Evolutionary conservation across 2,797 vertebrate species (phyloP), one percentile per base, ranked within the genome.

Genomic region (Sebastiscus tertius): DNA sequence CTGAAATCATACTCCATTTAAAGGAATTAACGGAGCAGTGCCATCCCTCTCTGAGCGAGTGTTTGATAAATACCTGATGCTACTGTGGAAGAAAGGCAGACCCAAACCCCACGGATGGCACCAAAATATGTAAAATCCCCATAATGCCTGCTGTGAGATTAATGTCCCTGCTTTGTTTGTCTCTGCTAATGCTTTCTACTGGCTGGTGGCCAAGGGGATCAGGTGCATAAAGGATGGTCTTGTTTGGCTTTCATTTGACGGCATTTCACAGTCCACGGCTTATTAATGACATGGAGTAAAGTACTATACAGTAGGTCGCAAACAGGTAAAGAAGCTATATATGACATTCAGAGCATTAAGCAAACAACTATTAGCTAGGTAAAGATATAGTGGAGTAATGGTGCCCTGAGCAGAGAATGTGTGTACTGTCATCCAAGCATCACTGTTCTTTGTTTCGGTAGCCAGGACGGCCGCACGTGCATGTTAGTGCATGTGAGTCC

Each of bases 1-100:
- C 13, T 77, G 24, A 75, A 78, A 72, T 49, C 26, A 69, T 67
- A 22, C 61, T 71, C 27, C 11, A 33, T 65, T 64, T 36, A 64
- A 69, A 80, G 26, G 55, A 83, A 39, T 24, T 20, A 62, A 46
- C 64, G 60, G 46, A 65, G 63, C 13, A 33, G 12, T 49, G 24
- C 31, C 33, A 73, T 39, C 10, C 29, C 65, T 52, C 63, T 80
- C 11, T 59, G 55, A 52, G 65, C 75, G 60, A 61, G 58, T 70
- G 62, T 82, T 77, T 39, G 79, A 88, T 78, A 85, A 81, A 87
- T 72, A 81, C 20, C 59, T 46, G 60, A 75, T 70, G 67, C 65
- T 78, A 72, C 80, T 80, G 46, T 49, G 16, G 46, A 49, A 49
- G 46, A 49, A 49, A 49, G 46, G 46, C 46, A 52, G 20, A 46